phyloP scores from a whole-genome alignment of 2,797 vertebrate genomes.

The Microchirus variegatus region DNA sequence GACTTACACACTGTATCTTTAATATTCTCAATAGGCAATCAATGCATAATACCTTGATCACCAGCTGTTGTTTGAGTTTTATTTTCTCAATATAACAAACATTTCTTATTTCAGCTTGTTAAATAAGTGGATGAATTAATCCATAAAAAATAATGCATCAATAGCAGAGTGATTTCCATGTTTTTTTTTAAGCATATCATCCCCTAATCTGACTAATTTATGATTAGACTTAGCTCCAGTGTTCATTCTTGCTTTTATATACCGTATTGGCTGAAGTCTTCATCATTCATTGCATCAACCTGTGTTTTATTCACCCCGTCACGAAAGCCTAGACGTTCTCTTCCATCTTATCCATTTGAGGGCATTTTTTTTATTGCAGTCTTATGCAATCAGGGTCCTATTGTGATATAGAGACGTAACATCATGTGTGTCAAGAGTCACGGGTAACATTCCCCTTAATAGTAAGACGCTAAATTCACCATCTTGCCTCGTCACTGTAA shows the following conservation, averaged over 20 bases:
- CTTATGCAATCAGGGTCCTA: background rate
- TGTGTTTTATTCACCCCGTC: slow-evolving; percentile 18
- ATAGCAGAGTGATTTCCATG: too few species aligned
- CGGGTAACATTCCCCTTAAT: slow-evolving; percentile 2
- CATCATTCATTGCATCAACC: slow-evolving; percentile 1
- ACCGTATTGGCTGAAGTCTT: background rate
- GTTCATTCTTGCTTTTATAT: slow-evolving; percentile 1
- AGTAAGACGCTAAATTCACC: background rate
- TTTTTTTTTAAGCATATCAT: background rate
- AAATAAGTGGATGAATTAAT: too few species aligned
- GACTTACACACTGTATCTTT: too few species aligned
- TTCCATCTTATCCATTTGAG: slow-evolving; percentile 1
- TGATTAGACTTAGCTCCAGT: too few species aligned
- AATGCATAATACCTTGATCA: too few species aligned
- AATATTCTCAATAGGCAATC: too few species aligned
- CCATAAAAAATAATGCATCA: too few species aligned
- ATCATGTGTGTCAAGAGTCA: slow-evolving; percentile 4
- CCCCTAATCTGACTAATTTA: background rate
- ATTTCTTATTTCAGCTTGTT: too few species aligned
- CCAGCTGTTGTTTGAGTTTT: too few species aligned
- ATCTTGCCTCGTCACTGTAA: slow-evolving; percentile 17
- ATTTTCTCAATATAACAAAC: too few species aligned
- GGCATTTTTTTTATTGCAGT: background rate
- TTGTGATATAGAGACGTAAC: slow-evolving; percentile 1
- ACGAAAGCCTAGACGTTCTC: slow-evolving; percentile 18